Percentiles rank a stretch among this genome's conserved stretches.
Conservation (phyloP, 2,113 vertebrate species). For the Chaenocephalus aceratus region DNA sequence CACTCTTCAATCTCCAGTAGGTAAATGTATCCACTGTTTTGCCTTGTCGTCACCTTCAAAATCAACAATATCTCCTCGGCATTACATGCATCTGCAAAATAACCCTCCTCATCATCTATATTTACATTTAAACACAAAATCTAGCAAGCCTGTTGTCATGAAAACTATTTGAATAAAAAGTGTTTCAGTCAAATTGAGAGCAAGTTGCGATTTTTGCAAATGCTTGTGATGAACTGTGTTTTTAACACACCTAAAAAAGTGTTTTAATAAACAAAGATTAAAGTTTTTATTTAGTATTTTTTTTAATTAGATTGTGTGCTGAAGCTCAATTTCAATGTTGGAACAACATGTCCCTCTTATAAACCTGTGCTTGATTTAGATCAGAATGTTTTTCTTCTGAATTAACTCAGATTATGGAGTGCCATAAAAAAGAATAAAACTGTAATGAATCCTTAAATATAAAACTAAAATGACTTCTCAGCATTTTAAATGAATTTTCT, state of each 20-base stretch:
- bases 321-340: too few relatives aligned
- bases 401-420: too few relatives aligned
- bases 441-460: too few relatives aligned
- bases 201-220: constrained; percentile 14
- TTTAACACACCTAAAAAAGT: background rate
- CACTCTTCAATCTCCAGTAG: background rate
- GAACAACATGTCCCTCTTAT: too few relatives aligned
- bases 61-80: background rate
- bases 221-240: background rate
- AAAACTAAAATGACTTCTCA: too few relatives aligned
- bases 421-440: too few relatives aligned
- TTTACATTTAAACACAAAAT: background rate
- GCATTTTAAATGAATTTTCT: too few relatives aligned
- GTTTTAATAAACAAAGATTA: background rate
- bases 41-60: background rate
- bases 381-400: too few relatives aligned
- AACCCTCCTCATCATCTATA: constrained; percentile 10
- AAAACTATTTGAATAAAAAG: constrained; percentile 48
- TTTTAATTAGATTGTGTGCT: too few relatives aligned
- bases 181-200: background rate
- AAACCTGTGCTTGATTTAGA: too few relatives aligned
- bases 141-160: constrained; percentile 30
- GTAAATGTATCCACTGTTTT: constrained; percentile 9
- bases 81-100: constrained; percentile 24
- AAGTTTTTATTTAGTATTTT: too few relatives aligned